Base-by-base conservation (phyloP, 2,888 invertebrate genomes). In the Elmis aenea region DNA sequence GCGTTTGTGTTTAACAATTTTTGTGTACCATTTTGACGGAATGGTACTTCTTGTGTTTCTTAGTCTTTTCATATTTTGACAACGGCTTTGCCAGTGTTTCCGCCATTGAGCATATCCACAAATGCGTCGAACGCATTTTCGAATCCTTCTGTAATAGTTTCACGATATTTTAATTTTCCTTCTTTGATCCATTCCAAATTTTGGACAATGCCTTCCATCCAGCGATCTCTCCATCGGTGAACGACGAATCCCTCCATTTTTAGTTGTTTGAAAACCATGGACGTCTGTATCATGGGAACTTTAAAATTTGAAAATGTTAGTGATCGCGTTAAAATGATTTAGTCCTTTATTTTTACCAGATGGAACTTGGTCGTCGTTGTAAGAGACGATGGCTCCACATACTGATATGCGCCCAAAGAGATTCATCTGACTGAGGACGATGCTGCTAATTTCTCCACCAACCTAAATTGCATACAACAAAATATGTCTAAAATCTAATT, bases 61-160 rank as follows among this genome's bases (percentile, higher is more conserved):
- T n/a, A n/a, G n/a, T n/a, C n/a, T n/a, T n/a, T 23, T 26, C 34
- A 71, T 66, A 48, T 42, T 69, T 78, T 76, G 6, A 85, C 77
- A 42, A 85, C 62, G 15, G 81, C 80, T 70, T 85, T 85, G 27
- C 85, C 85, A 14, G 71, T 71, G 61, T 82, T 85, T 53, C 77
- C 75, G 18, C 85, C 85, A 33, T 35, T 29, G 12, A 55, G 64
- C 58, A 85, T 72, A 8, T 76, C 79, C 33, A 76, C 69, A 38
- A 85, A 76, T 18, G 84, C 83, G 30, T 78, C 71, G 1, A 81
- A 79, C 76, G 82, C 79, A 50, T 81, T 81, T 44, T 84, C 81
- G 62, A 86, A 85, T 13, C 59, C 59, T 41, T 79, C 67, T 2
- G 80, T 81, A 2, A 79, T 58, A 27, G 83, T 81, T 62, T 87